Conservation (phyloP, 2,797 vertebrate genomes). For the Picus viridis region DNA sequence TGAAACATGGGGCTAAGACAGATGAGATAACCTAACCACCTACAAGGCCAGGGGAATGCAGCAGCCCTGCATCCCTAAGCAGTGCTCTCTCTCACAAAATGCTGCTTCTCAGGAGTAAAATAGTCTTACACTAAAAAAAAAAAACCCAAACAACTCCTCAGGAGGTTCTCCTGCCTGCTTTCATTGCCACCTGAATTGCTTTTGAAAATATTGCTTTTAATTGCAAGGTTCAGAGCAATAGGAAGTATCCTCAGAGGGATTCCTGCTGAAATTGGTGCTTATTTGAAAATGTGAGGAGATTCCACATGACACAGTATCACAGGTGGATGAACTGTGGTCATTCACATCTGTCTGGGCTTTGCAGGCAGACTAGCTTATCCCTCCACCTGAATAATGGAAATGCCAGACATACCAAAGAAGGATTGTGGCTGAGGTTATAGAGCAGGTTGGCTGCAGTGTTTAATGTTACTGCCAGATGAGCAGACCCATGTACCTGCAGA, state of each 20-base stretch:
- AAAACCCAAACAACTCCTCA: rapidly evolving
- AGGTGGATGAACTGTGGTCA: neutral
- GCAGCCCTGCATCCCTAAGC: neutral
- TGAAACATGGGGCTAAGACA: neutral
- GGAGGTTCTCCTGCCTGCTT: neutral
- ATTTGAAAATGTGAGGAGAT: neutral
- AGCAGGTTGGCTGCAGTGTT: neutral
- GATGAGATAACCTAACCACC: neutral
- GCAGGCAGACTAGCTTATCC: neutral
- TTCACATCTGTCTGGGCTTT: neutral
- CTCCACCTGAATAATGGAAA: neutral
- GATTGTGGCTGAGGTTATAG: neutral
- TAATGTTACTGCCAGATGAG: neutral
- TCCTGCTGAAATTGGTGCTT: neutral
- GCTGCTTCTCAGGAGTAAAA: neutral
- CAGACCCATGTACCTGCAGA: neutral
- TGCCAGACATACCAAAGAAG: neutral
- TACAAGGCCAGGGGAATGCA: neutral
- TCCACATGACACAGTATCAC: neutral
- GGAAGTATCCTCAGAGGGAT: neutral
- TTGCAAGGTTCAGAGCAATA: neutral
- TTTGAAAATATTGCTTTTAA: neutral
- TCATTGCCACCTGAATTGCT: neutral
- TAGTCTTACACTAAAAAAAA: rapidly evolving
- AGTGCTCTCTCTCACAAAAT: neutral